A percentile compares a stretch with the other conserved stretches of the same genome.
phyloP scores from a whole-genome alignment of 2,888 invertebrate genomes.

The Cataglyphis altisquamis region DNA sequence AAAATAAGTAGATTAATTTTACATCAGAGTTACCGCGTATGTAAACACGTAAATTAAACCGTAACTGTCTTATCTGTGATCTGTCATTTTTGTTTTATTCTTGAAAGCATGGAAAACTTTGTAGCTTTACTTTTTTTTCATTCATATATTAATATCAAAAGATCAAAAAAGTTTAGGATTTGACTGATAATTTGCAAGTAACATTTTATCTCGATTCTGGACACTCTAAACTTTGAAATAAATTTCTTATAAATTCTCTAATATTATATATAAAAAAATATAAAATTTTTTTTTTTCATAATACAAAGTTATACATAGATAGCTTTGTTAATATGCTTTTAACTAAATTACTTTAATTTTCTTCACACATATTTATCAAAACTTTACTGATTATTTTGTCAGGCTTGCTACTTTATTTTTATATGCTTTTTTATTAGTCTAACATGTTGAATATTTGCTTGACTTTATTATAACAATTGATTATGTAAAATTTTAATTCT shows the following conservation, averaged over 20 bases:
- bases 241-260: slow-evolving; percentile 4
- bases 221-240: slow-evolving; percentile 11
- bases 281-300: neutral
- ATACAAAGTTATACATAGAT: neutral
- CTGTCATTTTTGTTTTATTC: neutral
- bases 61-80: slow-evolving; percentile 41
- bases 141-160: neutral
- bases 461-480: neutral
- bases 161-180: neutral
- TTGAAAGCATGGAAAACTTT: slow-evolving; percentile 3
- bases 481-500: slow-evolving; percentile 5
- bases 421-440: neutral
- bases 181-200: neutral
- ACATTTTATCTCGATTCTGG: slow-evolving; percentile 6
- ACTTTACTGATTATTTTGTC: neutral
- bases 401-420: neutral
- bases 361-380: neutral
- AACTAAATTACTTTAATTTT: neutral
- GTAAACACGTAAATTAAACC: slow-evolving; percentile 32
- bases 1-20: slow-evolving; percentile 53
- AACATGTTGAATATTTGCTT: neutral
- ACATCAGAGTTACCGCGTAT: slow-evolving; percentile 12
- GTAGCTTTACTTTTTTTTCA: neutral
- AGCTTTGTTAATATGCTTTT: neutral
- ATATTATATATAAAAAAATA: neutral